Evolutionary conservation across 2,113 vertebrate species (phyloP), one percentile per base, ranked within the genome.

Genomic region (Psilopogon haemacephalus): DNA sequence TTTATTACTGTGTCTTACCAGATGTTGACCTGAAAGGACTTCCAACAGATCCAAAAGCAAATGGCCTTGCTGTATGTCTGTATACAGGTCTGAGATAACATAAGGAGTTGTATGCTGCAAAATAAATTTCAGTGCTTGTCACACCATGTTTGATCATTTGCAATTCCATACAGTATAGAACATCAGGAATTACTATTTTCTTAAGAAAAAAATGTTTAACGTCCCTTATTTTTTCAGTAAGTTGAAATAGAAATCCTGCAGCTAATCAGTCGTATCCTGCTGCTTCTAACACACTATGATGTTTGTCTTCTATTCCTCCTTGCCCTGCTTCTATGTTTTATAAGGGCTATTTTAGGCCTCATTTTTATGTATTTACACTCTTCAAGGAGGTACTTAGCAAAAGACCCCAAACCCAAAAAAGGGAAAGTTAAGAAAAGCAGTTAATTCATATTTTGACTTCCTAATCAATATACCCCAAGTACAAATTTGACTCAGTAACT

Each of bases 1-100:
- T 79, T 74, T 85, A 88, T 88, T 58, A 63, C 20, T 88, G 46
- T 80, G 6, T 93, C 98, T 98, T 97, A 99, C 99, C 91, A 99
- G 94, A 84, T 97, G 97, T 95, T 99, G 98, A 54, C 98, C 98
- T 26, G 99, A 99, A 97, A 99, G 98, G 50, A 99, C 98, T 98
- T 99, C 99, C 95, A 99, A 96, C 63, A 99, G 98, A 96, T 99
- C 99, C 97, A 99, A 88, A 63, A 99, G 98, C 79, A 97, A 97
- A 71, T 98, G 98, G 50, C 99, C 99, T 78, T 98, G 97, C 21
- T 98, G 96, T 79, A 99, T 97, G 72, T 99, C 99, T 33, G 79
- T 94, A 94, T 99, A 99, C 7, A 99, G 97, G 92, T 99, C 99
- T 50, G 96, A 86, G 80, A 99, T 85, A 85, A 95, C 87, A 6